Evolutionary conservation across 2,888 invertebrate species (phyloP).

Genomic region (Trichogramma dendrolimi): DNA sequence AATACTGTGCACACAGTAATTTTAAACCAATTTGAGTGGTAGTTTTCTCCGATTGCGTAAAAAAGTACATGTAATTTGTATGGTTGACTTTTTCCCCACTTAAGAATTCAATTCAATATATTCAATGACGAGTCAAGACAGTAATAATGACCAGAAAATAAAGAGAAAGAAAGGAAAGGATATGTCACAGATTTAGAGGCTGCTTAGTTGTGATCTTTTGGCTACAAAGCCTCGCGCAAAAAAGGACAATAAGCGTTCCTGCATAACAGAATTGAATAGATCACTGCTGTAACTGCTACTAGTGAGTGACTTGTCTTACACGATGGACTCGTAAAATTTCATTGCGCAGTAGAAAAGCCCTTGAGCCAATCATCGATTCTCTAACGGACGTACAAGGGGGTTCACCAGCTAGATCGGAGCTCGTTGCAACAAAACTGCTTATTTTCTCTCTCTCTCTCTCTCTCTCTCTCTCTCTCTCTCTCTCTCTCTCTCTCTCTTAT

Average conservation of each 20-base stretch:
- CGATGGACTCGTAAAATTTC: conserved; percentile 28
- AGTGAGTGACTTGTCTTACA: conserved; percentile 9
- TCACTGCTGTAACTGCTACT: conserved; percentile 1
- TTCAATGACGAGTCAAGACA: neutral
- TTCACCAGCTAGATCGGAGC: too few relatives aligned
- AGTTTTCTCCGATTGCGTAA: too few relatives aligned
- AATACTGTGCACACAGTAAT: too few relatives aligned
- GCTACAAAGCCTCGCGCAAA: neutral
- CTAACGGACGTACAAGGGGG: conserved; percentile 12
- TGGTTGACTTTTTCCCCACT: too few relatives aligned
- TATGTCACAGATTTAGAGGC: conserved; percentile 20
- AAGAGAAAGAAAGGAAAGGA: neutral
- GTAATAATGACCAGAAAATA: neutral
- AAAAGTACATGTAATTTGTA: too few relatives aligned
- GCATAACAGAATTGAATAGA: conserved; percentile 13
- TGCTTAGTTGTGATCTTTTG: conserved; percentile 6
- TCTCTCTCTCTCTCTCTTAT: too few relatives aligned
- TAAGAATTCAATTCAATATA: too few relatives aligned
- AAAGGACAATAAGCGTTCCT: conserved; percentile 17
- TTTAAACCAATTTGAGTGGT: too few relatives aligned
- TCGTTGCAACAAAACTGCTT: neutral
- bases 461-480: neutral
- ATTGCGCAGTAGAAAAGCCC: conserved; percentile 28
- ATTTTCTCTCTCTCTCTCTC: conserved; percentile 2
- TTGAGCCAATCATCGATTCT: conserved; percentile 29